Conservation (phyloP, 2,113 vertebrate species). For the Clarias macrocephalus region DNA sequence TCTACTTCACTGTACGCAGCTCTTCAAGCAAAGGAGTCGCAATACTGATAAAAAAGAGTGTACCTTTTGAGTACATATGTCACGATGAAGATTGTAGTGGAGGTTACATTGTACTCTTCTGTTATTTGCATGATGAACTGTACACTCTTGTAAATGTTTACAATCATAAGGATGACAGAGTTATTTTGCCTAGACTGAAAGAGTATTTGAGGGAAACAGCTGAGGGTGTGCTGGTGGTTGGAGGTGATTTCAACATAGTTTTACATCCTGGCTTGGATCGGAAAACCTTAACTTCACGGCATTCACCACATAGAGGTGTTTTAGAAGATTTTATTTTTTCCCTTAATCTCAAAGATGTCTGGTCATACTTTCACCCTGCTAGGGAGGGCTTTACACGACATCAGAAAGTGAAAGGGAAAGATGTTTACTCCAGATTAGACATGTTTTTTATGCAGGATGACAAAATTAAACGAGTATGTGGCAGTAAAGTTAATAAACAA, state of each 20-base stretch:
- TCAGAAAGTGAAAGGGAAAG: neutral
- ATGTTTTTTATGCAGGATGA: conserved; percentile 37
- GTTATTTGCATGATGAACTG: conserved; percentile 19
- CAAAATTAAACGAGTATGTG: conserved; percentile 51
- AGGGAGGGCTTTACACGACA: neutral
- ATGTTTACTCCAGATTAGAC: conserved; percentile 35
- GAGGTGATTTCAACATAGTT: conserved; percentile 44
- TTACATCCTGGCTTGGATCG: conserved; percentile 37
- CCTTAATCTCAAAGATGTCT: conserved; percentile 30
- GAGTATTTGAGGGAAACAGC: conserved; percentile 60
- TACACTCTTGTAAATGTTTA: conserved; percentile 56
- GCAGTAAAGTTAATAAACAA: neutral
- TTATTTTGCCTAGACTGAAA: conserved; percentile 40
- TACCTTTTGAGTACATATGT: conserved; percentile 28
- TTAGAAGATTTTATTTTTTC: conserved; percentile 38
- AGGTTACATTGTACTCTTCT: conserved; percentile 46
- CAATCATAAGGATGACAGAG: conserved; percentile 49
- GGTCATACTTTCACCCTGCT: conserved; percentile 13
- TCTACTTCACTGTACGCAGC: neutral
- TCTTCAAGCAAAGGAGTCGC: conserved; percentile 38
- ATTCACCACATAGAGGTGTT: conserved; percentile 14
- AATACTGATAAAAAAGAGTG: conserved; percentile 27
- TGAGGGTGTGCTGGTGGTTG: conserved; percentile 42
- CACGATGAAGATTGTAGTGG: conserved; percentile 39
- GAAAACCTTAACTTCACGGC: neutral